Evolutionary conservation across 2,888 invertebrate genomes (phyloP), one percentile per base, ranked within the genome.

Genomic region (Nomada ferruginata): DNA sequence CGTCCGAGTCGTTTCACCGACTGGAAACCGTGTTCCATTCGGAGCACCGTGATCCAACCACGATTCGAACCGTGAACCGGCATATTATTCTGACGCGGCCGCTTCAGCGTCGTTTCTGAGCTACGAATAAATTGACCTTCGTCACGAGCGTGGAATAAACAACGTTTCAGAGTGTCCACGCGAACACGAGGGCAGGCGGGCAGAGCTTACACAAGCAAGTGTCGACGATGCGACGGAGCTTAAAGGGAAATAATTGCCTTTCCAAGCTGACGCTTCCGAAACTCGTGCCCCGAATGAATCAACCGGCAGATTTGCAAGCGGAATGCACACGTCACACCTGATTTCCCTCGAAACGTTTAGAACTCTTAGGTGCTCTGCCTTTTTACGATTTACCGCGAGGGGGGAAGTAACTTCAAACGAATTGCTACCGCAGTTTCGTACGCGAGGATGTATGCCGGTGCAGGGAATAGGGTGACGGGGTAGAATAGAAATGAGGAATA

Each of bases 101-200:
- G 84, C 86, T 90, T 88, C 87, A 89, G 87, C 84, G 85, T 82
- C 82, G 85, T 78, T 84, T 80, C 85, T 73, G 61, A 66, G 75
- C 82, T 63, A 53, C 59, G 72, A 84, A 85, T 89, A 87, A 88
- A 91, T 91, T 88, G 89, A 84, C 86, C 80, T 76, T 82, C 64
- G 72, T 66, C 82, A 76, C 66, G 77, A 82, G 77, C 69, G 73
- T 73, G 79, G 85, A 78, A 85, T 86, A 87, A 88, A 87, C 78
- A 85, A 73, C 76, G 60, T 47, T 72, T 52, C 55, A 63, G 55
- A 13, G 18, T 61, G 77, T 82, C 69, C 69, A 26, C 60, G 65
- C 44, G n/a, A 61, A 44, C 26, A 44, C 20, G 52, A 42, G 47
- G 55, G 50, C 59, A 11, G n/a, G n/a, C 63, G 63, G 42, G 50